Evolutionary conservation across 92 coral and sea anemone species (phyloP), one percentile per base, ranked within the genome.

Genomic region (Phenganax marumi): DNA sequence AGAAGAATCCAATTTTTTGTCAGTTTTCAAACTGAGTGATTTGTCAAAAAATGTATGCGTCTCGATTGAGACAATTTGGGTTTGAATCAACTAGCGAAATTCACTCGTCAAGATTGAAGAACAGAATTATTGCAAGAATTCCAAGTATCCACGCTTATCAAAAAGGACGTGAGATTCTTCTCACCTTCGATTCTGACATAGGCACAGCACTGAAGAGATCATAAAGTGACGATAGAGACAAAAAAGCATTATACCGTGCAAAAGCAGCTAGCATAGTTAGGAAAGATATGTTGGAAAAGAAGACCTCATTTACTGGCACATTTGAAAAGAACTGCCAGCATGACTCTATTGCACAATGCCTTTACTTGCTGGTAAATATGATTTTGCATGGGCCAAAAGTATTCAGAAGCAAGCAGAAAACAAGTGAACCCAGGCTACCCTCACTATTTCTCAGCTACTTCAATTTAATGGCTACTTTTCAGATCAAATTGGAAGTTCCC

Each of bases 321-420:
- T 87, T 88, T 14, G 79, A 88, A 46, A 21, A 83, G n/a, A 57
- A 86, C 81, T 73, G 91, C 77, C 90, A 86, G 73, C 26, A 19
- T 8, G 70, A 86, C 25, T 83, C 93, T 21, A 84, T 86, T 53
- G 90, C 90, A 46, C 53, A 69, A 23, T 84, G 87, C 24, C 89
- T 90, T 50, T 43, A 84, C 70, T 62, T 87, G 62, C 50, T 87
- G 54, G 86, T 87, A 18, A 87, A 82, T 17, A 87, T 85, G 85
- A 87, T 90, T 70, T 78, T 87, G 26, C 70, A 90, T 85, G 93
- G 89, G 10, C 89, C 87, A n/a, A 85, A 74, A n/a, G n/a, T 81
- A 87, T 85, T 74, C 69, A 84, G 69, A 73, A 62, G 51, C 93
- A 87, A 76, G 65, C 74, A 14, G 83, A 74, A 54, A 75, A 26